A percentile compares a stretch with the other conserved stretches of the same genome.
These are phyloP conservation scores for Drosophila monieri DNA, from an alignment of 2,888 invertebrate genomes.

Conservation along the genomic window DNA sequence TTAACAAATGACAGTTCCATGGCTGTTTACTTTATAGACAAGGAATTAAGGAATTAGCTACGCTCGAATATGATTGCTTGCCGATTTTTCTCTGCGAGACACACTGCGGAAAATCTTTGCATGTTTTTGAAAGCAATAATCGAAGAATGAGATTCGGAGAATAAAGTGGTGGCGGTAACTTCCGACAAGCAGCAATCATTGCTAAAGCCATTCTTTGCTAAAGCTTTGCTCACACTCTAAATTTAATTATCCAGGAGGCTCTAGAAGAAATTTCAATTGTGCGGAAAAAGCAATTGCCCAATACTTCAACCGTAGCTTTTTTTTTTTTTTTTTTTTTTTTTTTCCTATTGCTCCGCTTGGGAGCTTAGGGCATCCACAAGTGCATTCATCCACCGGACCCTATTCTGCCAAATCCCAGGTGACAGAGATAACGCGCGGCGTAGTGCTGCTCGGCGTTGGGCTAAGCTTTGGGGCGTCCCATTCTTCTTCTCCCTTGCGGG, in stretches of 20 bases:
- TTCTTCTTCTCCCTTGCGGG: too few species aligned
- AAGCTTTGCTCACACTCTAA: constrained; percentile 10
- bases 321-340: too few species aligned
- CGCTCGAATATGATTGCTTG: constrained; percentile 3
- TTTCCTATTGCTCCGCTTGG: too few species aligned
- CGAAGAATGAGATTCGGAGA: constrained; percentile 2
- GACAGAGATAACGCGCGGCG: too few species aligned
- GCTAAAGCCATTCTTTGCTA: too few species aligned
- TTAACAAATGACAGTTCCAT: too few species aligned
- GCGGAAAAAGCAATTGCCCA: constrained; percentile 5
- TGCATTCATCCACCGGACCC: too few species aligned
- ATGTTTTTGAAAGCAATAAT: constrained; percentile 3
- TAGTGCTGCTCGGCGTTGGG: too few species aligned
- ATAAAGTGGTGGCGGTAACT: constrained; percentile 14
- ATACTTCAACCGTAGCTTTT: too few species aligned
- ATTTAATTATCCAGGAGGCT: constrained; percentile 10
- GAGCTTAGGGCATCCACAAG: too few species aligned
- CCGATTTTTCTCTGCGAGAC: background rate
- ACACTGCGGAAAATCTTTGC: constrained; percentile 15
- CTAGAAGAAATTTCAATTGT: constrained; percentile 6
- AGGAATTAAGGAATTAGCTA: constrained; percentile 1
- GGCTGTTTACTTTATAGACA: constrained; percentile 15
- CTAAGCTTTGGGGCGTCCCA: too few species aligned
- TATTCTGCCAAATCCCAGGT: too few species aligned
- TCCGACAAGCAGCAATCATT: constrained; percentile 19